Conservation (phyloP, 1,140 invertebrate species). For the Trigoniulus corallinus region DNA sequence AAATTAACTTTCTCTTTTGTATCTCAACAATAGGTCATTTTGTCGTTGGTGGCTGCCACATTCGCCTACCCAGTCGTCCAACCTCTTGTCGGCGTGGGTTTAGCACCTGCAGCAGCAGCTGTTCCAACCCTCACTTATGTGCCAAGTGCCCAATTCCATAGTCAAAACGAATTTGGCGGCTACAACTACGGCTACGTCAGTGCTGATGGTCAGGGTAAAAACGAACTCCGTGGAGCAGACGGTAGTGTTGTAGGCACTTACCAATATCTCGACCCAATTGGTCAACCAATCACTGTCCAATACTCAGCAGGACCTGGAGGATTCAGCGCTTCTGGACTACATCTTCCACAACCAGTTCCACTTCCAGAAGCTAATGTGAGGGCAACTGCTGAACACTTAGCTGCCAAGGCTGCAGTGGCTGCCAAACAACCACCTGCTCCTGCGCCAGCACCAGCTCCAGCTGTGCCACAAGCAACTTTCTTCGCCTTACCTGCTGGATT, state of each 20-base stretch:
- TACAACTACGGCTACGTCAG: constrained; percentile 12
- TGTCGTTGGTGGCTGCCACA: too few relatives aligned
- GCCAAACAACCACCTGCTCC: not conserved
- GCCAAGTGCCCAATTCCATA: not conserved
- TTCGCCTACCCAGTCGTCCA: too few relatives aligned
- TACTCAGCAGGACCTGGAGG: constrained; percentile 16
- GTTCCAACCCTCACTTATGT: not conserved
- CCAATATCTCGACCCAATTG: constrained; percentile 18
- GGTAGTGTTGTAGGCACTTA: constrained; percentile 18
- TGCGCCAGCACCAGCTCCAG: not conserved
- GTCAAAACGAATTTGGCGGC: constrained; percentile 2
- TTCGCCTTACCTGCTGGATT: not conserved
- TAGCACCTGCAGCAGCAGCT: not conserved
- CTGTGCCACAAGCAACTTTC: not conserved
- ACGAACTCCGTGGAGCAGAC: constrained; percentile 15
- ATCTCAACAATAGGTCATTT: too few relatives aligned
- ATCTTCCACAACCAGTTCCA: constrained; percentile 6
- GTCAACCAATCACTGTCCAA: constrained; percentile 15
- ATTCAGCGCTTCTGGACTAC: constrained; percentile 2
- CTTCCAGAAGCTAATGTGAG: not conserved
- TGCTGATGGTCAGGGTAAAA: constrained; percentile 14
- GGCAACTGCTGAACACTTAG: not conserved
- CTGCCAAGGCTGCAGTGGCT: not conserved
- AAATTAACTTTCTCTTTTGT: too few relatives aligned
- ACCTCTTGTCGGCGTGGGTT: too few relatives aligned